Percentiles rank a stretch among this genome's conserved stretches.
These are phyloP conservation scores for Hiodon alosoides DNA, from an alignment of 2,113 vertebrate species.

Conservation along the genomic window DNA sequence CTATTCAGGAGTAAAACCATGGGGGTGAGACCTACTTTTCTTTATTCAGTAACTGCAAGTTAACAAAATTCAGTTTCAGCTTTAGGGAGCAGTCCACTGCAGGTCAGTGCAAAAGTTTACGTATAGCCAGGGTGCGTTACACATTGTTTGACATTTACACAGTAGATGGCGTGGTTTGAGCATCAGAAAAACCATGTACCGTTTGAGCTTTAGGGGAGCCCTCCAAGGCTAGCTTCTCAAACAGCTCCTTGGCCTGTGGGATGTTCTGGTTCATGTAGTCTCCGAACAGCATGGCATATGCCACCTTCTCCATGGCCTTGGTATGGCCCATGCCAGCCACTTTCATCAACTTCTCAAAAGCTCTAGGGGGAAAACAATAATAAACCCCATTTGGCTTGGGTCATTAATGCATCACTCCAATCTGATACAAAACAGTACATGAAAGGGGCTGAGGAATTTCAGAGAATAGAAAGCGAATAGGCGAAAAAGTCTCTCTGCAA, in stretches of 20 bases:
- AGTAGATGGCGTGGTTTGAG: too few relatives aligned
- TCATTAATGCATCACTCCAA: neutral
- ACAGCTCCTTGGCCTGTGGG: slow-evolving; percentile 75
- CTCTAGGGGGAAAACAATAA: slow-evolving; percentile 55
- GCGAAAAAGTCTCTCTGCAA: too few relatives aligned
- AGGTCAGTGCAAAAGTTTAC: neutral
- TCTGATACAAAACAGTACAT: too few relatives aligned
- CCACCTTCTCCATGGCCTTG: slow-evolving; percentile 92
- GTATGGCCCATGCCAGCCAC: slow-evolving; percentile 83
- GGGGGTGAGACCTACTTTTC: too few relatives aligned
- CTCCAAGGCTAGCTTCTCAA: slow-evolving; percentile 86
- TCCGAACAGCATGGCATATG: slow-evolving; percentile 88
- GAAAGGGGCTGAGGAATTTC: neutral
- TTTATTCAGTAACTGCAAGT: neutral
- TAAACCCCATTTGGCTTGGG: neutral
- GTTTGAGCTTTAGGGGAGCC: slow-evolving; percentile 92
- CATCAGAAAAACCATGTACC: slow-evolving; percentile 52
- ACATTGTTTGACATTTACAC: too few relatives aligned
- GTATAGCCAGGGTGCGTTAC: neutral
- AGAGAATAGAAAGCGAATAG: neutral
- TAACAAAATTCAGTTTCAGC: too few relatives aligned
- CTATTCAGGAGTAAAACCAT: too few relatives aligned
- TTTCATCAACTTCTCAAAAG: slow-evolving; percentile 81
- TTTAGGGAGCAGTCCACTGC: too few relatives aligned
- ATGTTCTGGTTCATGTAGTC: slow-evolving; percentile 85